phyloP scores from a whole-genome alignment of 2,888 invertebrate genomes.

The Holacanthella duospinosa region DNA sequence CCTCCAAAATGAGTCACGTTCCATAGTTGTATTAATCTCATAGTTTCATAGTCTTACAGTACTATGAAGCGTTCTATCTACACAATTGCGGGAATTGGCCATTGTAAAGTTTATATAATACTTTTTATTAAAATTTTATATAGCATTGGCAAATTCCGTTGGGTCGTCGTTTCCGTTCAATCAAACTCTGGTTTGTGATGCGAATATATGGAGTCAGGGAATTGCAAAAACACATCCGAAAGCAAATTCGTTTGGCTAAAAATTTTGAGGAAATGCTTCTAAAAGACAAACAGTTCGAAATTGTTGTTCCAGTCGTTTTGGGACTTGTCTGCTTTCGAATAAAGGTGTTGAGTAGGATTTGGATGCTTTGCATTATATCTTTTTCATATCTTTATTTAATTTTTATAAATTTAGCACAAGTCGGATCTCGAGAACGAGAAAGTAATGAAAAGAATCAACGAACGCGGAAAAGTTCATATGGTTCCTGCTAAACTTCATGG shows the following conservation, averaged over 20 bases:
- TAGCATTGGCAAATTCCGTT: slow-evolving; percentile 93
- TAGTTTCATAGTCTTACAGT: too few species aligned
- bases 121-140: background rate
- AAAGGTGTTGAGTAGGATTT: slow-evolving; percentile 48
- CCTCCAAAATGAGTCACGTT: too few species aligned
- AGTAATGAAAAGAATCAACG: slow-evolving; percentile 72
- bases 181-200: slow-evolving; percentile 92
- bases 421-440: slow-evolving; percentile 70
- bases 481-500: slow-evolving; percentile 81
- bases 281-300: slow-evolving; percentile 73
- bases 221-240: slow-evolving; percentile 73
- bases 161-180: slow-evolving; percentile 79
- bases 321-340: slow-evolving; percentile 93
- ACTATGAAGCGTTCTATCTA: too few species aligned
- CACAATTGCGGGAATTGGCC: too few species aligned
- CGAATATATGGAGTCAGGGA: slow-evolving; percentile 79
- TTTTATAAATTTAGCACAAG: slow-evolving; percentile 37
- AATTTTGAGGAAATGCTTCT: slow-evolving; percentile 70
- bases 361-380: too few species aligned
- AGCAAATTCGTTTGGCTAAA: slow-evolving; percentile 73
- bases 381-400: slow-evolving; percentile 1
- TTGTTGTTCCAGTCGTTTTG: slow-evolving; percentile 78
- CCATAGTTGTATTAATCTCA: too few species aligned
- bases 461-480: slow-evolving; percentile 79
- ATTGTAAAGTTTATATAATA: background rate